Conservation (phyloP, 2,113 vertebrate species). For the Brachypodius melanocephalos region DNA sequence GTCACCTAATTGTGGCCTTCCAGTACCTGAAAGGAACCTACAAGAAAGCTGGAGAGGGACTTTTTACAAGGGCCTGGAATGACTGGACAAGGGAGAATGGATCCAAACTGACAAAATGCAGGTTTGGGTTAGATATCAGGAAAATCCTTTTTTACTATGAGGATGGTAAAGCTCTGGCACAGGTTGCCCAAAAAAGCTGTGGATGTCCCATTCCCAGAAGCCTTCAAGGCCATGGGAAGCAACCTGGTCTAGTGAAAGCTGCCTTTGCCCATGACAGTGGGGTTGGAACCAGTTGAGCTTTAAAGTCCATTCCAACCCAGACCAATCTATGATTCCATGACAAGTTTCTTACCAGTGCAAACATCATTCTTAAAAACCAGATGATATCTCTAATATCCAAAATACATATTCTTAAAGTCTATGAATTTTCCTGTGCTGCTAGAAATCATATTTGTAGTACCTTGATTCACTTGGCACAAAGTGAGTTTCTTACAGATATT, state of each 20-base stretch:
- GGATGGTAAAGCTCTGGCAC: fast-evolving
- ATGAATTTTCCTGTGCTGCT: background rate
- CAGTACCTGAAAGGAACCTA: background rate
- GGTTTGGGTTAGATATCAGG: background rate
- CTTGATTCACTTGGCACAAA: background rate
- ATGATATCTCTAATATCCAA: background rate
- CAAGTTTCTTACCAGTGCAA: background rate
- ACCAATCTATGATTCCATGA: background rate
- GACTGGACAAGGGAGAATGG: background rate
- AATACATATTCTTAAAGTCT: background rate
- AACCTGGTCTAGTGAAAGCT: background rate
- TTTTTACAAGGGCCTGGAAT: too few species aligned
- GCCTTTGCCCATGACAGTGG: background rate
- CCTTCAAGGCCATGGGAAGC: background rate
- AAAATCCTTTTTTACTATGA: too few species aligned
- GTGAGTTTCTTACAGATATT: background rate
- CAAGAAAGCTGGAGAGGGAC: background rate
- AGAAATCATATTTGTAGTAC: background rate
- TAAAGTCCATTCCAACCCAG: background rate
- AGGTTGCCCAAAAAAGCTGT: background rate
- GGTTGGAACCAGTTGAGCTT: background rate
- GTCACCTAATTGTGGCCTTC: background rate
- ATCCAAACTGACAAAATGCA: background rate
- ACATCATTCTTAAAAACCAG: background rate
- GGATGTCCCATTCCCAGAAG: background rate